phyloP scores from a whole-genome alignment of 2,797 vertebrate species.

The Enteromius trimaculatus region DNA sequence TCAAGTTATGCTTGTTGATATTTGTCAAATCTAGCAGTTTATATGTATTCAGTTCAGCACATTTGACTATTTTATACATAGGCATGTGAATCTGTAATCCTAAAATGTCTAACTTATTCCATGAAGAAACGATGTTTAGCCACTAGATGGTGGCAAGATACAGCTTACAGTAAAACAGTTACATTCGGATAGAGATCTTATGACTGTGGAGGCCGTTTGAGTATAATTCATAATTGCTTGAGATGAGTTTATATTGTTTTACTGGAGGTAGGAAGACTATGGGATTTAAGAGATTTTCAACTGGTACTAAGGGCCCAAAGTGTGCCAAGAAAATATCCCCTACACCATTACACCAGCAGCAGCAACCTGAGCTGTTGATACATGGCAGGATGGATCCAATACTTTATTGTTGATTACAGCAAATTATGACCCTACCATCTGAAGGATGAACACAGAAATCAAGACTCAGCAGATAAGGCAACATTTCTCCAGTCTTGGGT shows the following conservation, averaged over 20 bases:
- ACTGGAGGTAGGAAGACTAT: background rate
- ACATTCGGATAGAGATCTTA: background rate
- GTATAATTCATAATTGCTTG: background rate
- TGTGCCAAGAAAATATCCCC: background rate
- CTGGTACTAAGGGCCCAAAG: background rate
- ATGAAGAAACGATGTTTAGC: background rate
- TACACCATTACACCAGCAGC: background rate
- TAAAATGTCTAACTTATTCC: background rate
- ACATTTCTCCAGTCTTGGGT: background rate
- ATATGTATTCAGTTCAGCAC: background rate
- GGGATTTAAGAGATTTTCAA: background rate
- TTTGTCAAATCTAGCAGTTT: background rate
- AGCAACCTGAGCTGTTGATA: background rate
- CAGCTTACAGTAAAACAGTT: background rate
- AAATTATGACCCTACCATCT: background rate
- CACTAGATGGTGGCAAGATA: slow-evolving; percentile 30
- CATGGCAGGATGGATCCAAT: background rate
- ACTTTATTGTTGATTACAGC: background rate
- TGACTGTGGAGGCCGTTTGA: background rate
- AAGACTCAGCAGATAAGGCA: background rate
- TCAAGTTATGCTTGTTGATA: background rate
- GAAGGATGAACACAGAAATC: background rate
- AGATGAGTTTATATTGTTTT: background rate
- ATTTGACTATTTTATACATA: background rate
- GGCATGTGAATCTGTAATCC: background rate